Evolutionary conservation across 2,888 invertebrate genomes (phyloP).

Genomic region (Maniola hyperantus): DNA sequence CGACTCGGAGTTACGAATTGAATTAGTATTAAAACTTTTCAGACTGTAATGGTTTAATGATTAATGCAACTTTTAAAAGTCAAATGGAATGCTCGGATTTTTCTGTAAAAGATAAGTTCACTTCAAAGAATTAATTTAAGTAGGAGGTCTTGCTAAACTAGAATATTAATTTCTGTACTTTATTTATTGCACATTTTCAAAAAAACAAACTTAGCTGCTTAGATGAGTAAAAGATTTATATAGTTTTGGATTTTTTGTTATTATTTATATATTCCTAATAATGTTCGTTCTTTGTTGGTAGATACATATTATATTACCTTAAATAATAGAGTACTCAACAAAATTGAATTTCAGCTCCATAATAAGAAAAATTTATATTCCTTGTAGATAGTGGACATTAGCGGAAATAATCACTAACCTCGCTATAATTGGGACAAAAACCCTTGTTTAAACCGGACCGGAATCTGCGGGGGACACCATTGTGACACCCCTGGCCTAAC

Average conservation of each 20-base stretch:
- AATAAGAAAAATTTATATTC: constrained; percentile 3
- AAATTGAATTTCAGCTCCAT: constrained; percentile 1
- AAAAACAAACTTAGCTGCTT: not conserved
- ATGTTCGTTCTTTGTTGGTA: too few species aligned
- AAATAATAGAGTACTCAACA: not conserved
- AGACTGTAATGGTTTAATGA: constrained; percentile 42
- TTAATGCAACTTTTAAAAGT: constrained; percentile 37
- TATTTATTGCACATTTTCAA: not conserved
- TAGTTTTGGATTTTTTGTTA: too few species aligned
- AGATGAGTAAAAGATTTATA: not conserved
- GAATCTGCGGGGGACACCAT: constrained; percentile 75
- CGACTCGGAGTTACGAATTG: constrained; percentile 41
- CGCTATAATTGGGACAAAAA: constrained; percentile 73
- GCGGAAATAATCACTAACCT: constrained; percentile 75
- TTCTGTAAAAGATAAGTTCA: constrained; percentile 16
- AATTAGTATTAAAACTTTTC: constrained; percentile 41
- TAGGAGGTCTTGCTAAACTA: not conserved
- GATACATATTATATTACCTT: too few species aligned
- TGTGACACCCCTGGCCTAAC: constrained; percentile 59
- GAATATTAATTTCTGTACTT: not conserved
- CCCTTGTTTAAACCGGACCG: constrained; percentile 72
- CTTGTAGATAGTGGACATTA: constrained; percentile 48
- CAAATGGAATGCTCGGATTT: constrained; percentile 19
- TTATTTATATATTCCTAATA: too few species aligned
- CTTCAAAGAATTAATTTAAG: constrained; percentile 1